These are phyloP conservation scores for Labia minor DNA, from an alignment of 2,888 invertebrate species.

Conservation along the genomic window DNA sequence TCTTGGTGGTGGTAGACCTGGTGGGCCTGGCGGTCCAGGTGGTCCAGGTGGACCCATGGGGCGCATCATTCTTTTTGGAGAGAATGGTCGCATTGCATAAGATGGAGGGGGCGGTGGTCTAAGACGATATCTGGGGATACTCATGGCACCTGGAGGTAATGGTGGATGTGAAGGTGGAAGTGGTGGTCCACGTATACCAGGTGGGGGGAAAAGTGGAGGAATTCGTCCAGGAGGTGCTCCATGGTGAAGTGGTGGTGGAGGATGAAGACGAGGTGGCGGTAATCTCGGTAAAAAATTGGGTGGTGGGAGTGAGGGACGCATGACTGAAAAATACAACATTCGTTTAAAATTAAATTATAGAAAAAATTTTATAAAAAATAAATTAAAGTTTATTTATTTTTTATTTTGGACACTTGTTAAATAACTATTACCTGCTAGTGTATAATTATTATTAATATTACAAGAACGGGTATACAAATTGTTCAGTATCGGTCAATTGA, in stretches of 20 bases:
- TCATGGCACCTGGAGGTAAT: not conserved
- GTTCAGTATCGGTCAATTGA: too few relatives aligned
- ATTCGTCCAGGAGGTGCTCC: not conserved
- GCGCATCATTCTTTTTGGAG: not conserved
- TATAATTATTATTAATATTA: too few relatives aligned
- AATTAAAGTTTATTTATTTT: conserved; percentile 2
- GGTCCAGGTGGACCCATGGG: not conserved
- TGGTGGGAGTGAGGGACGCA: not conserved
- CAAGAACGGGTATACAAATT: too few relatives aligned
- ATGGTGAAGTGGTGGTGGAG: too few relatives aligned
- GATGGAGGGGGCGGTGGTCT: not conserved
- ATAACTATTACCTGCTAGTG: too few relatives aligned
- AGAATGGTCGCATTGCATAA: not conserved
- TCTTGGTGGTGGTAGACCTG: not conserved
- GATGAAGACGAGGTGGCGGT: not conserved
- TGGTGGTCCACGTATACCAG: not conserved
- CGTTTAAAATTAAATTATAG: too few relatives aligned
- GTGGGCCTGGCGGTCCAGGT: not conserved
- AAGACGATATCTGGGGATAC: not conserved
- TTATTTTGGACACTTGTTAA: conserved; percentile 23
- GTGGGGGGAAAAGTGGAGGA: not conserved
- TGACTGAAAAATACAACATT: not conserved
- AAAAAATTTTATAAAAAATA: not conserved
- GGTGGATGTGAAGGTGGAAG: too few relatives aligned
- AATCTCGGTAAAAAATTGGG: not conserved